phyloP scores from a whole-genome alignment of 1,140 invertebrate genomes.

The Onthophagus taurus region DNA sequence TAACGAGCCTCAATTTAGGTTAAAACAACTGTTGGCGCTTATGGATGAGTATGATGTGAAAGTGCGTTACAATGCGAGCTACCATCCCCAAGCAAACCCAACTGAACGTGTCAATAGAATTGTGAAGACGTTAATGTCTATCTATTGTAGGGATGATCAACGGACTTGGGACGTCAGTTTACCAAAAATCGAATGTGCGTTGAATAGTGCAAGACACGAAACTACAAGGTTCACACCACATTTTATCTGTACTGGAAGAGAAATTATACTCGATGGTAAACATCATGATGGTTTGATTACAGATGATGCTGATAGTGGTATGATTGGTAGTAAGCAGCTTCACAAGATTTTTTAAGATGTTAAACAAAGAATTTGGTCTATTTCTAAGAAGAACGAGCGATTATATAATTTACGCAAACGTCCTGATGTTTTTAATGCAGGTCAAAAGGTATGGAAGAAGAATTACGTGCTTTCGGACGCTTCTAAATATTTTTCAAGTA shows the following conservation, averaged over 20 bases:
- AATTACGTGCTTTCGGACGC: slow-evolving; percentile 17
- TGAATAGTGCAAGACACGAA: slow-evolving; percentile 15
- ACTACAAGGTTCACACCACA: slow-evolving; percentile 10
- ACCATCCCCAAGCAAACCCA: slow-evolving; percentile 23
- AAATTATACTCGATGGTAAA: slow-evolving; percentile 1
- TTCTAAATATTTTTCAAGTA: slow-evolving; percentile 15
- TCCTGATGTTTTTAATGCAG: slow-evolving; percentile 13
- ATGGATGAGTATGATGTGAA: slow-evolving; percentile 12
- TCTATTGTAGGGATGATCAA: slow-evolving; percentile 19
- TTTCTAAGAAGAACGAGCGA: slow-evolving; percentile 13
- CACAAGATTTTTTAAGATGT: slow-evolving; percentile 10
- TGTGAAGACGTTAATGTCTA: slow-evolving; percentile 21
- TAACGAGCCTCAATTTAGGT: neutral
- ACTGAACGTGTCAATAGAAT: slow-evolving; percentile 21
- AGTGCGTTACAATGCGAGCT: slow-evolving; percentile 17
- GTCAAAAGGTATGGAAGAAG: slow-evolving; percentile 16
- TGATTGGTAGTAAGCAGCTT: slow-evolving; percentile 1
- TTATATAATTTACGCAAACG: slow-evolving; percentile 18
- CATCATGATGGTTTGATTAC: neutral
- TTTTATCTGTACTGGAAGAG: slow-evolving; percentile 3
- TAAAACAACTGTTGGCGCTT: slow-evolving; percentile 13
- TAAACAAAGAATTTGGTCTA: slow-evolving; percentile 7
- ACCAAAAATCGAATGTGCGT: slow-evolving; percentile 16
- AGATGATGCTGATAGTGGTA: slow-evolving; percentile 5
- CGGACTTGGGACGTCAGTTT: slow-evolving; percentile 17